Evolutionary conservation across 2,797 vertebrate genomes (phyloP), one percentile per base, ranked within the genome.

Genomic region (Holocentrus rufus): DNA sequence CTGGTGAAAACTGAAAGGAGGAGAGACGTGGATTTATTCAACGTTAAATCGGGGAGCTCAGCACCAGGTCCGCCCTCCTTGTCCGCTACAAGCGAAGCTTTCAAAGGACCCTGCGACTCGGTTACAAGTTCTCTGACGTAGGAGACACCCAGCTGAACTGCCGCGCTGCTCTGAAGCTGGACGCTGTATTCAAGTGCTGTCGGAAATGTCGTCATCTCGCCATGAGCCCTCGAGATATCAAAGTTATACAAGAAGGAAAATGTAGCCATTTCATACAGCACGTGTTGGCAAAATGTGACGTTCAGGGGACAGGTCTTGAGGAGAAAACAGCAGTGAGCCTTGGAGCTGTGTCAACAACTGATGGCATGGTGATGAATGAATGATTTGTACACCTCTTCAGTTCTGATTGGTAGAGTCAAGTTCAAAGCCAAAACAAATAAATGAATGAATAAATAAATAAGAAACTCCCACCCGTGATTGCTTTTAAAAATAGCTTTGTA

Each of bases 181-280:
- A 4, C 61, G 85, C 9, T 72, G 84, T 85, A 31, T 89, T 89
- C 39, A 85, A 0, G 36, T 5, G 17, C 42, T 56, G 68, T 89
- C 82, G 73, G 80, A 80, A 0, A 71, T 52, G 1, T 49, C 5
- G n/a, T 0, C 0, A 66, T 7, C 5, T 0, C 0, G 2, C 9
- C 8, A 1, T 1, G 11, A 5, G 18, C 31, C n/a, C n/a, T n/a
- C n/a, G n/a, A n/a, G n/a, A n/a, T n/a, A n/a, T n/a, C n/a, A 39
- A 25, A 27, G 23, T 22, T 11, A 54, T 25, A 54, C 10, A 4
- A 13, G 9, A 5, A 8, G 31, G 31, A 34, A 34, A 34, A n/a
- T n/a, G 31, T 34, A 5, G 31, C 31, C 4, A 34, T 34, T 34
- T 34, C 8, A 5, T 34, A 34, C 8, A 8, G 8, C 8, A 34